Conservation (phyloP, 2,888 invertebrate species). For the Drosophila dives region DNA sequence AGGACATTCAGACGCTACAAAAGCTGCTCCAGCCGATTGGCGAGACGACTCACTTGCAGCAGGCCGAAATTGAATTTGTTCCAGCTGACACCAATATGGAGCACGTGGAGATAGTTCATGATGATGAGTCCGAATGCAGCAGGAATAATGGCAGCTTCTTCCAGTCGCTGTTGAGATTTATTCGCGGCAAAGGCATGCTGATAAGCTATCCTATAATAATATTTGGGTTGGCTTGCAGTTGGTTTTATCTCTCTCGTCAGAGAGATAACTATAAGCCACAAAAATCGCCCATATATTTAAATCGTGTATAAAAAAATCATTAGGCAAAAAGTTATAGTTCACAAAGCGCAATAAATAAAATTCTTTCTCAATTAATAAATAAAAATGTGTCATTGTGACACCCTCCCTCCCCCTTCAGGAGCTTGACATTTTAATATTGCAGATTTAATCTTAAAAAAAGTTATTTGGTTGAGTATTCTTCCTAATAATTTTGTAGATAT, state of each 20-base stretch:
- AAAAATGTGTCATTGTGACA: neutral
- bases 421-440: neutral
- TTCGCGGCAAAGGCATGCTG: slow-evolving; percentile 38
- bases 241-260: slow-evolving; percentile 65
- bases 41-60: neutral
- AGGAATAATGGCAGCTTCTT: slow-evolving; percentile 15
- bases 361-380: slow-evolving; percentile 16
- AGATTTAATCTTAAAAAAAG: neutral
- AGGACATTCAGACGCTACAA: slow-evolving; percentile 50
- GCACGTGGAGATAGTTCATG: neutral
- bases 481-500: neutral
- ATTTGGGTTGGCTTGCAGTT: slow-evolving; percentile 62
- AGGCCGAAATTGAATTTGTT: neutral
- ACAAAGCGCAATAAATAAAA: neutral
- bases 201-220: slow-evolving; percentile 56
- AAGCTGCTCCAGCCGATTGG: slow-evolving; percentile 38
- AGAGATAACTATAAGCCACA: slow-evolving; percentile 17
- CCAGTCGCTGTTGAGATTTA: slow-evolving; percentile 29
- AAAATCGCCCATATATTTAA: slow-evolving; percentile 4
- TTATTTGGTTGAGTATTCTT: neutral
- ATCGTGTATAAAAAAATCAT: no score
- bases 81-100: neutral
- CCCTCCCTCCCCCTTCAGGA: no score
- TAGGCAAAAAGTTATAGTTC: neutral
- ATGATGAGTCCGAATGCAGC: neutral